phyloP scores from a whole-genome alignment of 2,888 invertebrate genomes.

The Carterocephalus palaemon region DNA sequence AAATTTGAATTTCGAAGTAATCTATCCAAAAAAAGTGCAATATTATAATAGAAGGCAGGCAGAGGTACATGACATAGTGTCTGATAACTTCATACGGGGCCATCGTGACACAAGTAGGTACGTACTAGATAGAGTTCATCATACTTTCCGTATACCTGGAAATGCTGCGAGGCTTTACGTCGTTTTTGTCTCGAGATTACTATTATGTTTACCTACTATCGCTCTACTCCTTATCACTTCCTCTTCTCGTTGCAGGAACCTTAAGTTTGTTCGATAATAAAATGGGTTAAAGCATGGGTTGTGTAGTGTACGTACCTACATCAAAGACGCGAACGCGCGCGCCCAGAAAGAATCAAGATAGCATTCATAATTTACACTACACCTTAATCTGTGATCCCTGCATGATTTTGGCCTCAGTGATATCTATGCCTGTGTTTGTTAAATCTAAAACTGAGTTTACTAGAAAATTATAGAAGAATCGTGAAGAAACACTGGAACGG shows the following conservation, averaged over 20 bases:
- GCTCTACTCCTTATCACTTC: constrained; percentile 52
- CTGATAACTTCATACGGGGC: not conserved
- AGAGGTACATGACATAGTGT: too few relatives aligned
- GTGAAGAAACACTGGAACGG: not conserved
- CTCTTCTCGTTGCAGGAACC: constrained; percentile 31
- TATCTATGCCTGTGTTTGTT: too few relatives aligned
- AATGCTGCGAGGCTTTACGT: constrained; percentile 32
- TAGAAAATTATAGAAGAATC: not conserved
- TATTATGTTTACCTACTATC: constrained; percentile 52
- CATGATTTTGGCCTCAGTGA: too few relatives aligned
- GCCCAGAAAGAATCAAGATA: too few relatives aligned
- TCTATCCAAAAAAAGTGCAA: too few relatives aligned
- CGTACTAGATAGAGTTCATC: constrained; percentile 30
- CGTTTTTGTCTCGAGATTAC: constrained; percentile 34
- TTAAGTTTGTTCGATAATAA: constrained; percentile 19
- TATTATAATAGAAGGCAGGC: too few relatives aligned
- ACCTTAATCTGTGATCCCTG: too few relatives aligned
- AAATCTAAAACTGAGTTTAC: too few relatives aligned
- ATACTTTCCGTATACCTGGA: constrained; percentile 28
- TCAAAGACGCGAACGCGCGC: constrained; percentile 26
- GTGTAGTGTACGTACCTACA: not conserved
- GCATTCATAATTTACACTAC: too few relatives aligned
- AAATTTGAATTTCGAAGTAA: too few relatives aligned
- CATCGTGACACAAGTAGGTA: not conserved
- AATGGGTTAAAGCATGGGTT: constrained; percentile 13